Conservation (phyloP, 2,888 invertebrate genomes). For the Lampropteryx suffumata region DNA sequence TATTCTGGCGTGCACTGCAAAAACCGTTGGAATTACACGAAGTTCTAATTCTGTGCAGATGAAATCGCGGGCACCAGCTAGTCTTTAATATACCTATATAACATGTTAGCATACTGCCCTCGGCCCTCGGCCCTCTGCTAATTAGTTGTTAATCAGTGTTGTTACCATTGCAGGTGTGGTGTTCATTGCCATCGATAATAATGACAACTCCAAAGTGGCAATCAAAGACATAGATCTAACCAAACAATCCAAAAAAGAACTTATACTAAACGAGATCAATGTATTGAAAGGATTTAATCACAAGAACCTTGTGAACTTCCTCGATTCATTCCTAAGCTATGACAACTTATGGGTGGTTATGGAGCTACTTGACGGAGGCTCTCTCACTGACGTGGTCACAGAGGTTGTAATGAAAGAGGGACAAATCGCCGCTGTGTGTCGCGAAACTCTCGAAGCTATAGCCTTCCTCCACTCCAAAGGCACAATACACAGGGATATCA, state of each 20-base stretch:
- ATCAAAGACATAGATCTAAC: slow-evolving; percentile 98
- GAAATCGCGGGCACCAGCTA: no score
- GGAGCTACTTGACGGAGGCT: slow-evolving; percentile 97
- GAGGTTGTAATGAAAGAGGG: slow-evolving; percentile 98
- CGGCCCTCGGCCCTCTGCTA: not conserved
- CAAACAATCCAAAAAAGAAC: slow-evolving; percentile 97
- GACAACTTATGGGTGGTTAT: slow-evolving; percentile 98
- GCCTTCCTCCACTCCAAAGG: slow-evolving; percentile 94
- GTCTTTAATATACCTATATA: no score
- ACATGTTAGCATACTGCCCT: not conserved
- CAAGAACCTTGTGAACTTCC: slow-evolving; percentile 97
- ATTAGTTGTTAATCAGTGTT: slow-evolving; percentile 8
- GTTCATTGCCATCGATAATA: slow-evolving; percentile 92
- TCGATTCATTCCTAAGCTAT: slow-evolving; percentile 95
- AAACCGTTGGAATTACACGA: no score
- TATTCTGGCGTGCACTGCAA: no score
- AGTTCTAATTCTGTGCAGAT: no score
- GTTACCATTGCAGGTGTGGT: slow-evolving; percentile 87
- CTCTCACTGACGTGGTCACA: slow-evolving; percentile 97
- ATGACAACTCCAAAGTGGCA: slow-evolving; percentile 90
- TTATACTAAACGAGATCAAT: slow-evolving; percentile 97
- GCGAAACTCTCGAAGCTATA: slow-evolving; percentile 92
- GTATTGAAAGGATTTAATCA: slow-evolving; percentile 96
- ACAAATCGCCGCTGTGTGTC: slow-evolving; percentile 97
- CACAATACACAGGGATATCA: slow-evolving; percentile 97